Evolutionary conservation across 2,113 vertebrate genomes (phyloP).

Genomic region (Misgurnus mizolepis): DNA sequence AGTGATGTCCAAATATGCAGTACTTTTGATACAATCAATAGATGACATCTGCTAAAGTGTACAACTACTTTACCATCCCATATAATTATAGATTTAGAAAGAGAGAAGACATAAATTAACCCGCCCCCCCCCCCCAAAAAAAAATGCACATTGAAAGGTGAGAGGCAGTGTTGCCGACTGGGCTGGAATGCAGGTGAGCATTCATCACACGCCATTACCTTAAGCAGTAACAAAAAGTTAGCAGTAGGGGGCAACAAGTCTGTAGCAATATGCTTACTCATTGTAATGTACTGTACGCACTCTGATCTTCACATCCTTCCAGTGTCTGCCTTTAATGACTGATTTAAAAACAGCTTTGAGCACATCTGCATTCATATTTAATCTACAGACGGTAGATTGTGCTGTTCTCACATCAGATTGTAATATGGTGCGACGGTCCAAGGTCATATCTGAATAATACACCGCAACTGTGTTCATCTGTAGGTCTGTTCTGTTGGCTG

Average conservation of each 20-base stretch:
- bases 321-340: conserved; percentile 5
- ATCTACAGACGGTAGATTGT: neutral
- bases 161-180: conserved; percentile 2
- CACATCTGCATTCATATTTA: conserved; percentile 1
- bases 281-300: neutral
- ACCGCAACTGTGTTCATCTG: neutral
- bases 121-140: neutral
- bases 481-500: neutral
- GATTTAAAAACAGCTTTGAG: conserved; percentile 1
- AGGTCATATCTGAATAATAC: neutral
- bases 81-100: neutral
- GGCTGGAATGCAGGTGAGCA: conserved; percentile 28
- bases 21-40: too few relatives aligned
- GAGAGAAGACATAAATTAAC: neutral
- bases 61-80: too few relatives aligned
- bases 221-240: conserved; percentile 34
- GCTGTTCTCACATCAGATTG: neutral
- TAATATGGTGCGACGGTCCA: neutral
- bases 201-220: conserved; percentile 41
- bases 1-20: too few relatives aligned
- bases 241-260: conserved; percentile 48
- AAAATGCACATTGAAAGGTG: neutral
- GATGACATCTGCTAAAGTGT: too few relatives aligned
- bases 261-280: conserved; percentile 27
- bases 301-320: neutral